Evolutionary conservation across 2,797 vertebrate genomes (phyloP), one percentile per base, ranked within the genome.

Genomic region (Danio aesculapii): DNA sequence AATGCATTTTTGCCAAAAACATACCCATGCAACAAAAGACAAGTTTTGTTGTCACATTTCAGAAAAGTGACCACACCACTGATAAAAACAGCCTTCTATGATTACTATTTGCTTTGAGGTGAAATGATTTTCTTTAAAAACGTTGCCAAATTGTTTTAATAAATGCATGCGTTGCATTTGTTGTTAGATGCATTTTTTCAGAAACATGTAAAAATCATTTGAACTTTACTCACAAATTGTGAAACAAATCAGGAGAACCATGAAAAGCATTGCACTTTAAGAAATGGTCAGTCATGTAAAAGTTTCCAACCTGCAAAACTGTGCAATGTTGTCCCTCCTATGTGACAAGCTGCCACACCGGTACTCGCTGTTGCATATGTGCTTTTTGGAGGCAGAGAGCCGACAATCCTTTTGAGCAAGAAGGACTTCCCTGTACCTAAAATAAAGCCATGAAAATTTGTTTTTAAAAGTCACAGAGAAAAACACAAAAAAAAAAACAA

Each of bases 391-490:
- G 98, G 97, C 70, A 99, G 94, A 14, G 96, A 98, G 9, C 97
- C 97, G 47, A 98, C 89, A 70, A 99, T 98, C 79, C 93, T 96
- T 90, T 97, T 99, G 86, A 99, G 91, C 53, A 99, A 84, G 81
- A 96, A 99, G 0, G 98, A 99, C 87, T 99, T 99, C 9, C 98
- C 98, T 0, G 98, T 99, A 4, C 98, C 98, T 99, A 81, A 14
- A 52, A 39, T 39, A 39, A 17, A 73, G 1, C 11, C 8, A 39
- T 19, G 2, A 10, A 30, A 3, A 30, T 1, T 30, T 1, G 30
- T 30, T 1, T 30, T 30, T 30, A 30, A 30, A n/a, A 30, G 30
- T 30, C 1, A 30, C 30, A 30, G 30, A n/a, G n/a, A n/a, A n/a
- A n/a, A n/a, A n/a, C n/a, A n/a, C n/a, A n/a, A n/a, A n/a, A n/a